Conservation (phyloP, 1,140 invertebrate genomes). For the Drosophila navojoa region DNA sequence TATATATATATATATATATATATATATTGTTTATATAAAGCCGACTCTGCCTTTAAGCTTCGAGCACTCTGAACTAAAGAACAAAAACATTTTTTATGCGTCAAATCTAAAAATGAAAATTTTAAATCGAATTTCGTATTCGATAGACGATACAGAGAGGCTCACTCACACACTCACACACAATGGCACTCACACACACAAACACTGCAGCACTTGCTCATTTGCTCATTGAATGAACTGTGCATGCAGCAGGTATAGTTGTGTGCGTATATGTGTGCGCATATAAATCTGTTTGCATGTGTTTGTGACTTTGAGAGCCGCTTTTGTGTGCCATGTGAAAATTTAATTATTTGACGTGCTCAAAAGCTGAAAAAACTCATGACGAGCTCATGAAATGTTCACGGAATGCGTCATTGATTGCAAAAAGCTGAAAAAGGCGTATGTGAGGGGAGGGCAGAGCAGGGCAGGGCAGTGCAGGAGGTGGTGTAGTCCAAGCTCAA, state of each 20-base stretch:
- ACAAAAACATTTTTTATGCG: slow-evolving; percentile 27
- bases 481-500: slow-evolving; percentile 1
- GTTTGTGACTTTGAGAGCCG: slow-evolving; percentile 65
- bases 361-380: slow-evolving; percentile 27
- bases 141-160: not conserved
- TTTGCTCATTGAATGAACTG: slow-evolving; percentile 61
- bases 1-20: too few relatives aligned
- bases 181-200: not conserved
- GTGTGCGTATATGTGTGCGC: slow-evolving; percentile 18
- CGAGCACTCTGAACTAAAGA: not conserved
- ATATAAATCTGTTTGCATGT: slow-evolving; percentile 5
- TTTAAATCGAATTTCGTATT: slow-evolving; percentile 68
- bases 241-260: slow-evolving; percentile 37
- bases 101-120: slow-evolving; percentile 70
- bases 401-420: slow-evolving; percentile 66
- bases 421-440: slow-evolving; percentile 8
- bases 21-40: too few relatives aligned
- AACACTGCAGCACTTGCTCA: slow-evolving; percentile 52
- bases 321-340: slow-evolving; percentile 72
- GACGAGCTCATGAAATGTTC: slow-evolving; percentile 23
- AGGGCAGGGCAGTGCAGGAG: slow-evolving; percentile 6
- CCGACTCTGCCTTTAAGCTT: not conserved
- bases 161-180: slow-evolving; percentile 2
- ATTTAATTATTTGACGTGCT: slow-evolving; percentile 75
- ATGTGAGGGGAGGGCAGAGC: not conserved